Conservation (phyloP, 2,888 invertebrate species). For the Andrena camellia region DNA sequence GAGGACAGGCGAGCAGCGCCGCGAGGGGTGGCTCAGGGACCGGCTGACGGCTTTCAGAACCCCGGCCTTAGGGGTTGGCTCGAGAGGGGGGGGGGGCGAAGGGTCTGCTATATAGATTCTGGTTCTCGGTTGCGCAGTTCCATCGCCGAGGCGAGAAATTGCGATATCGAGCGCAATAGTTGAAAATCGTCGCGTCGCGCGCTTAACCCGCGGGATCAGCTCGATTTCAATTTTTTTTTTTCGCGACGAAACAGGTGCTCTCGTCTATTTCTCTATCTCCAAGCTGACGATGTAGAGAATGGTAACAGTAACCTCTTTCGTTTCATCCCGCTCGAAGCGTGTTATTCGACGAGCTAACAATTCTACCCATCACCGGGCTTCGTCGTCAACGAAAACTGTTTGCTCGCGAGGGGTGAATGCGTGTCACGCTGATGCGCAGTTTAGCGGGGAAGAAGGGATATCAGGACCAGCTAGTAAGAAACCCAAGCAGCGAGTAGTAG, state of each 20-base stretch:
- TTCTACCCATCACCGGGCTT: too few species aligned
- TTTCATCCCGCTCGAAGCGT: too few species aligned
- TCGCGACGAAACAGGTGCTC: too few species aligned
- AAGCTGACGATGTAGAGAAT: too few species aligned
- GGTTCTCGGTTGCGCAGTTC: background rate
- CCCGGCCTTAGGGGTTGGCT: slow-evolving; percentile 43
- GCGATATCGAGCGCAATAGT: slow-evolving; percentile 39
- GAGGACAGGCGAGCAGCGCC: slow-evolving; percentile 38
- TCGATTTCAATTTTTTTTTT: background rate
- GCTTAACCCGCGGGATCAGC: background rate
- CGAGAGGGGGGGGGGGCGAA: background rate
- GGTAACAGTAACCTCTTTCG: too few species aligned
- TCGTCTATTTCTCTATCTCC: too few species aligned
- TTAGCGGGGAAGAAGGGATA: background rate
- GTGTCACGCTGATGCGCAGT: background rate
- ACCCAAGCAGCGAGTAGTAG: background rate
- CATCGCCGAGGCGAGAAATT: background rate
- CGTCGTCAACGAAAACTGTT: background rate
- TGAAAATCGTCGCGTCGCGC: background rate
- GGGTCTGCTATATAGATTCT: background rate
- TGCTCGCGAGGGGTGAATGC: background rate
- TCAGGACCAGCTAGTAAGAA: background rate
- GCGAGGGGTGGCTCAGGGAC: slow-evolving; percentile 74
- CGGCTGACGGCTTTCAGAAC: slow-evolving; percentile 50
- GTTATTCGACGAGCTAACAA: too few species aligned